Conservation (phyloP, 2,888 invertebrate genomes). For the Ommatoiulus sabulosus region DNA sequence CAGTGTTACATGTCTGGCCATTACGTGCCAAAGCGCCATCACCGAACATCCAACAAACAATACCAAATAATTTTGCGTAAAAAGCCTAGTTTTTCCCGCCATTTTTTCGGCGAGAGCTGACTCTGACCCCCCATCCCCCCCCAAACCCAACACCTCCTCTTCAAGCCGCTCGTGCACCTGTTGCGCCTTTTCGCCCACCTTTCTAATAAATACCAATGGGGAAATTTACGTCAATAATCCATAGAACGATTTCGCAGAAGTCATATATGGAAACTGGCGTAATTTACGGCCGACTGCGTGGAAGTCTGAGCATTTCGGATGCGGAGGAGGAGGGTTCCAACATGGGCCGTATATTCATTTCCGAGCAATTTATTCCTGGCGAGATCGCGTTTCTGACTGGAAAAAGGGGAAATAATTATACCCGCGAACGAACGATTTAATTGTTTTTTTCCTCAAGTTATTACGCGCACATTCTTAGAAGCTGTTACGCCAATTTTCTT, state of each 20-base stretch:
- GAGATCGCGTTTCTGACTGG: neutral
- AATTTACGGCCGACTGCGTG: neutral
- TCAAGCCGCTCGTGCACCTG: neutral
- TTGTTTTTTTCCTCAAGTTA: neutral
- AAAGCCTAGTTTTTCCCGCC: neutral
- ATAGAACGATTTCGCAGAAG: neutral
- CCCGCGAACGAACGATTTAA: neutral
- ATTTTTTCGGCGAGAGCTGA: neutral
- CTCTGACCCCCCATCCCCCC: neutral
- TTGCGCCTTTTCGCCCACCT: neutral
- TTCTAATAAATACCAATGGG: neutral
- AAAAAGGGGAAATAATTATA: neutral
- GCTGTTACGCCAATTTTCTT: neutral
- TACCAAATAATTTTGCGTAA: neutral
- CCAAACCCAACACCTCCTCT: neutral
- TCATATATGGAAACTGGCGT: neutral
- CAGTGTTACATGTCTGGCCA: conserved; percentile 47
- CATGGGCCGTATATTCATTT: neutral
- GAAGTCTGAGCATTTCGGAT: neutral
- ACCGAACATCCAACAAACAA: neutral
- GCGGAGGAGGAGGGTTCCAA: neutral
- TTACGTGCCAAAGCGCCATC: conserved; percentile 48
- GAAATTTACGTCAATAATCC: neutral
- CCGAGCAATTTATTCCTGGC: neutral
- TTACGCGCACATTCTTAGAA: neutral